These are phyloP conservation scores for Microctenopoma stevenorrisi DNA, from an alignment of 2,797 vertebrate genomes.

Conservation along the genomic window DNA sequence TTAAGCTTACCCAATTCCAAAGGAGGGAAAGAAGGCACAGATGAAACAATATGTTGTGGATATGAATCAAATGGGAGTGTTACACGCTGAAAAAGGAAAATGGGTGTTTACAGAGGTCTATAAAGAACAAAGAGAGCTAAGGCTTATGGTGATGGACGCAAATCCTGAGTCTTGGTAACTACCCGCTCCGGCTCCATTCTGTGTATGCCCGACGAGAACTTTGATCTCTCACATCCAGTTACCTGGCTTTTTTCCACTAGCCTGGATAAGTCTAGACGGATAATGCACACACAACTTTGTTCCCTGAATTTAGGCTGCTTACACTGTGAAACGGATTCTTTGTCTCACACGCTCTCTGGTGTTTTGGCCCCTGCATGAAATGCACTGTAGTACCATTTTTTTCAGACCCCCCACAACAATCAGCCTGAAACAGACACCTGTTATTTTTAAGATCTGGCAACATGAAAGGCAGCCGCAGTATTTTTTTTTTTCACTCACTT, in stretches of 20 bases:
- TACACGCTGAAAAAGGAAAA: conserved; percentile 22
- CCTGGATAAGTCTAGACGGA: conserved; percentile 66
- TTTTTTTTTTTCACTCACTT: not conserved
- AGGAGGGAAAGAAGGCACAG: conserved; percentile 33
- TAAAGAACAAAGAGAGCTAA: conserved; percentile 66
- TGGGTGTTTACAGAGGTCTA: conserved; percentile 59
- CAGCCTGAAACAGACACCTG: not conserved
- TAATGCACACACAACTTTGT: conserved; percentile 47
- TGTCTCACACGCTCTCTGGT: conserved; percentile 14
- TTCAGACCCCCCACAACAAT: not conserved
- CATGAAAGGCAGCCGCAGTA: not conserved
- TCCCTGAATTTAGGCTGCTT: conserved; percentile 46
- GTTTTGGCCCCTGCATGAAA: conserved; percentile 18
- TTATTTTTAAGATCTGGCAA: not conserved
- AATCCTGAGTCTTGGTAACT: conserved; percentile 81
- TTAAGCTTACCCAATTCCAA: conserved; percentile 53
- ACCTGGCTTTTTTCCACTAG: conserved; percentile 59
- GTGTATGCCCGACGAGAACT: conserved; percentile 60
- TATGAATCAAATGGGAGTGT: conserved; percentile 55
- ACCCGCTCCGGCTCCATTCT: conserved; percentile 56
- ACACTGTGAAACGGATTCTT: conserved; percentile 22
- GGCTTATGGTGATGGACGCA: conserved; percentile 80
- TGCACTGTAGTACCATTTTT: not conserved
- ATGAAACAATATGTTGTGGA: conserved; percentile 60
- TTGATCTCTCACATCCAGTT: conserved; percentile 73